These are phyloP conservation scores for Phalacrocorax brasilianus DNA, from an alignment of 2,113 vertebrate genomes.

Conservation along the genomic window DNA sequence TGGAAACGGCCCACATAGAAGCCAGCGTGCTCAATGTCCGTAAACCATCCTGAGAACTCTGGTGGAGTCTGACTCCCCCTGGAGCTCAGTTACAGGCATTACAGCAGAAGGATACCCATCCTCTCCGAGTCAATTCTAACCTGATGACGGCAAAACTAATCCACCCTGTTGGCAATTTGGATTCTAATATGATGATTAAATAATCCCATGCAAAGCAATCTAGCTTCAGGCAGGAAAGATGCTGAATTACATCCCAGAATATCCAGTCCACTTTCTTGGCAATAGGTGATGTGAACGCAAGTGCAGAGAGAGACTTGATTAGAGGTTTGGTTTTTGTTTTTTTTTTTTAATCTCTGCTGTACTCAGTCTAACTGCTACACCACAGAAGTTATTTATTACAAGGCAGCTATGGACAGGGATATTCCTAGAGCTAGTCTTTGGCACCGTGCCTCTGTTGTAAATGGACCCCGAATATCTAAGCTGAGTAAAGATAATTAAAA, in stretches of 20 bases:
- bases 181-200: slow-evolving; percentile 52
- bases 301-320: neutral
- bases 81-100: slow-evolving; percentile 5
- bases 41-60: neutral
- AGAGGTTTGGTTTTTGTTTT: too few species aligned
- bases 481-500: neutral
- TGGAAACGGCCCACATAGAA: neutral
- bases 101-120: slow-evolving; percentile 1
- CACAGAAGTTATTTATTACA: neutral
- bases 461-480: neutral
- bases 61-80: neutral
- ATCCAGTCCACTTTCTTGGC: neutral
- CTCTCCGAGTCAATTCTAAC: slow-evolving; percentile 26
- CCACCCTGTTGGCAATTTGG: slow-evolving; percentile 5
- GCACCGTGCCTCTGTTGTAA: neutral
- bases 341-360: neutral
- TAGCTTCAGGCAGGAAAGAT: slow-evolving; percentile 43
- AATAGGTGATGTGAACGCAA: neutral
- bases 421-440: neutral
- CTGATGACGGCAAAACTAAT: slow-evolving; percentile 18
- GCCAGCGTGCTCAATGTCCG: neutral
- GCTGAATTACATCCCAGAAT: neutral
- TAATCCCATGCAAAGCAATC: slow-evolving; percentile 52
- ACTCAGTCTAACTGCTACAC: neutral
- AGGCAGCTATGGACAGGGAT: neutral